phyloP scores from a whole-genome alignment of 2,113 vertebrate species.

The Myiagra hebetior region DNA sequence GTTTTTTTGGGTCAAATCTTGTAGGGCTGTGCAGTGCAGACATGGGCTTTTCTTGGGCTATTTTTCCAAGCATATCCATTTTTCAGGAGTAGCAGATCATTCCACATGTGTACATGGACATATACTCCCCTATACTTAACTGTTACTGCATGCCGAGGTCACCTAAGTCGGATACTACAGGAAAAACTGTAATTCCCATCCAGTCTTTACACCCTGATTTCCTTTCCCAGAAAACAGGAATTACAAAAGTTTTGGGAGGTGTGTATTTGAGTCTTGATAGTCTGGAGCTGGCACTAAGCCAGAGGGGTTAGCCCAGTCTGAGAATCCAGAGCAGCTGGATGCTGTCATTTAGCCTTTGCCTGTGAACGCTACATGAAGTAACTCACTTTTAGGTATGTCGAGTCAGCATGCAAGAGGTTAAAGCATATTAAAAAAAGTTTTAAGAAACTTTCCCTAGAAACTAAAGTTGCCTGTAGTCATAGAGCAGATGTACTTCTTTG shows the following conservation, averaged over 20 bases:
- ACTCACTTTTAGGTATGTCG: background rate
- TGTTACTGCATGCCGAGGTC: background rate
- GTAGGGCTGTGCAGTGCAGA: background rate
- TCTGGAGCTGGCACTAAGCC: background rate
- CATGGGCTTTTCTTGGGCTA: background rate
- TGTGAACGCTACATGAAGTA: background rate
- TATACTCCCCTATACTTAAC: background rate
- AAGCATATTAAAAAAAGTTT: conserved; percentile 7
- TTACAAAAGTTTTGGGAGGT: background rate
- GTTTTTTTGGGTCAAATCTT: background rate
- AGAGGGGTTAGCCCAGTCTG: background rate
- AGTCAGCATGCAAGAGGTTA: conserved; percentile 32
- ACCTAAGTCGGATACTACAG: background rate
- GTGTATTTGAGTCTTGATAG: background rate
- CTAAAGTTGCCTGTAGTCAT: conserved; percentile 48
- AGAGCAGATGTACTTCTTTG: conserved; percentile 42
- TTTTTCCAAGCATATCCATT: background rate
- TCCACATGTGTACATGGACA: background rate
- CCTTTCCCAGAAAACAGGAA: background rate
- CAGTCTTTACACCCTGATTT: background rate
- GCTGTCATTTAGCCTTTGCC: background rate
- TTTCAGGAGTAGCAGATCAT: background rate
- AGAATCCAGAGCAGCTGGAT: background rate
- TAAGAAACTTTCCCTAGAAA: conserved; percentile 23
- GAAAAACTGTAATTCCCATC: background rate